These are phyloP conservation scores for Pandion haliaetus DNA, from an alignment of 2,113 vertebrate species.

Conservation along the genomic window DNA sequence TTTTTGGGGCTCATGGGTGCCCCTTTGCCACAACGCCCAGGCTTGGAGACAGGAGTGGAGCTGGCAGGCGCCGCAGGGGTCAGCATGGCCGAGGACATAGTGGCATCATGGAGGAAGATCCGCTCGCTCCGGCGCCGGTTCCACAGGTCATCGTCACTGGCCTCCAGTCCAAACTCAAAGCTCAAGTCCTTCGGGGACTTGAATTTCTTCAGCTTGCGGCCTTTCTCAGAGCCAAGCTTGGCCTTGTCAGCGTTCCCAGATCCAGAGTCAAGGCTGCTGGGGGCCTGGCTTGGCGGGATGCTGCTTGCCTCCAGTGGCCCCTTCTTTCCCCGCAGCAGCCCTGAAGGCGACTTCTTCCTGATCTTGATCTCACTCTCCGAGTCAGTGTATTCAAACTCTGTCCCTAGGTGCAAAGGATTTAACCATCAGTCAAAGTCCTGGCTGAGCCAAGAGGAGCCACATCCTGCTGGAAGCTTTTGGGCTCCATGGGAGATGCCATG, in stretches of 20 bases:
- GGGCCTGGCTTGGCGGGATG: slow-evolving; percentile 54
- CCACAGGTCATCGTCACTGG: slow-evolving; percentile 93
- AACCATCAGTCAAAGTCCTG: background rate
- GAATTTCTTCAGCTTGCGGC: slow-evolving; percentile 78
- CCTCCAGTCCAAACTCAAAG: slow-evolving; percentile 83
- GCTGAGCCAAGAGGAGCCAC: background rate
- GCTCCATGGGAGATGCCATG: background rate
- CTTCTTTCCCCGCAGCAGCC: slow-evolving; percentile 87
- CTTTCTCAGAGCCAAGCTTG: slow-evolving; percentile 80
- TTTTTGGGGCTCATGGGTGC: slow-evolving; percentile 77
- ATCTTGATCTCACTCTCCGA: slow-evolving; percentile 89
- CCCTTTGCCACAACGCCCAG: slow-evolving; percentile 76
- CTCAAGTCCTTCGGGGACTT: slow-evolving; percentile 82
- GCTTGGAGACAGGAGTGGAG: slow-evolving; percentile 70
- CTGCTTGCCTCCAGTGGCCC: slow-evolving; percentile 75
- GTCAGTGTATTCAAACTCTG: slow-evolving; percentile 92
- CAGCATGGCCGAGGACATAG: slow-evolving; percentile 63
- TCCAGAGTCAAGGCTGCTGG: slow-evolving; percentile 28
- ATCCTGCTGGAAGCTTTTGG: background rate
- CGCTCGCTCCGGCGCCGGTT: slow-evolving; percentile 90
- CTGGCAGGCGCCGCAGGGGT: background rate
- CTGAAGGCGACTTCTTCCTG: slow-evolving; percentile 82
- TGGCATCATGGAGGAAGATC: slow-evolving; percentile 93
- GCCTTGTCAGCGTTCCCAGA: slow-evolving; percentile 70
- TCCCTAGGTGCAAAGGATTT: slow-evolving; percentile 71